Base-by-base conservation (phyloP, 2,888 invertebrate species). In the Caenorhabditis panamensis region DNA sequence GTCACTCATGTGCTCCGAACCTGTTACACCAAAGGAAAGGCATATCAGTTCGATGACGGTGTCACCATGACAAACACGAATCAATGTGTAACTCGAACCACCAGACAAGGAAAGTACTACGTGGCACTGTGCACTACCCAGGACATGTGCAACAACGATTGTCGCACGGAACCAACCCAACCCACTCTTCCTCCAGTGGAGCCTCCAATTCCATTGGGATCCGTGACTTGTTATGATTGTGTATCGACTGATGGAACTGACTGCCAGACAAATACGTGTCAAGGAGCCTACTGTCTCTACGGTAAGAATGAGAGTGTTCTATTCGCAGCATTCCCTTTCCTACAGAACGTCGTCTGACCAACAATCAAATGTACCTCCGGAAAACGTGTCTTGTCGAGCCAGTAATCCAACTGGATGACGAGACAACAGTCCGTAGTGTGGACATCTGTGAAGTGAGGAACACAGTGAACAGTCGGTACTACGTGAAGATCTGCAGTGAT, bases 371-470 rank as follows among this genome's bases (percentile, higher is more conserved):
- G 80, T 62, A 56, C 13, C 44, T 82, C 0, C 66, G 71, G 51
- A 84, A 84, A 36, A 54, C 71, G 20, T 84, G 84, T 36, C 63
- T 84, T 0, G 4, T 71, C 3, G 76, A 81, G 20, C 79, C 82
- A 1, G 11, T 62, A 1, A 44, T 82, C 16, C 49, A 66, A 22
- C 54, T 84, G 31, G 84, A 84, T 49, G 84, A 84, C 58, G 76
- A 77, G 18, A 82, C 84, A 3, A 37, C 54, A 2, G 82, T 82
- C 5, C 54, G 56, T 20, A 59, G 54, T n/a, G 66, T 81, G 13
- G 82, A 80, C 36, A 59, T 84, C 18, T 84, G 84, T 62, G 84
- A 84, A 61, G 72, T 84, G 11, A 24, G 84, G 20, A 84, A 84
- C 58, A 82, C 84, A 1, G 71, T 36, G 11, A 66, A 24, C 9